A percentile compares a stretch with the other conserved stretches of the same genome.
These are phyloP conservation scores for Pao palembangensis DNA, from an alignment of 2,113 vertebrate species.

Conservation along the genomic window DNA sequence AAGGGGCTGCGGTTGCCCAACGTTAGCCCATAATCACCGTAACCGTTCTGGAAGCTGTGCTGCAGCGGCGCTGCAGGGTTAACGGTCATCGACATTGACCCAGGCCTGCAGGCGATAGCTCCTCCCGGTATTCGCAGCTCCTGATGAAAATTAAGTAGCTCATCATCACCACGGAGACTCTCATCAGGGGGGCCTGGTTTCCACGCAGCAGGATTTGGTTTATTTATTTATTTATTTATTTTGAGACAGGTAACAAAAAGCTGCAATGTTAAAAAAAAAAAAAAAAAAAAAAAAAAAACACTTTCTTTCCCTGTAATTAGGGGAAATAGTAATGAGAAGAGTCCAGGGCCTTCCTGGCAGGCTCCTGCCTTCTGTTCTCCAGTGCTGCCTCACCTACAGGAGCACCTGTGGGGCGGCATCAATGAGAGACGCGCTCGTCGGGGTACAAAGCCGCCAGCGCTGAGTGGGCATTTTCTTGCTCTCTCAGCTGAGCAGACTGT, in stretches of 20 bases:
- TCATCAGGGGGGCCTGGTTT: neutral
- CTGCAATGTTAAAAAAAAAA: neutral
- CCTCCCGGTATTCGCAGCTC: neutral
- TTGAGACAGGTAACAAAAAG: too few species aligned
- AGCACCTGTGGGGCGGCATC: conserved; percentile 28
- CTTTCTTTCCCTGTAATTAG: neutral
- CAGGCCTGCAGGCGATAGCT: neutral
- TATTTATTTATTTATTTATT: too few species aligned
- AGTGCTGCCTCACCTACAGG: neutral
- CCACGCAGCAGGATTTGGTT: neutral
- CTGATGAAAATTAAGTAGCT: conserved; percentile 12
- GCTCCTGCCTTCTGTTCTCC: neutral
- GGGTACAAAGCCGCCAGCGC: conserved; percentile 13
- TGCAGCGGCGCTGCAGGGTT: neutral
- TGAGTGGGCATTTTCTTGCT: conserved; percentile 11
- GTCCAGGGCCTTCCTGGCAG: neutral
- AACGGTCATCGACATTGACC: neutral
- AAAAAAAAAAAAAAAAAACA: neutral
- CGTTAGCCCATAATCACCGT: too few species aligned
- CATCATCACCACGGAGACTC: neutral
- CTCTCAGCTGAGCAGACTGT: conserved; percentile 27
- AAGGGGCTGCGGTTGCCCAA: too few species aligned
- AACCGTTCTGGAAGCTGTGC: too few species aligned
- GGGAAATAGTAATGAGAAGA: neutral
- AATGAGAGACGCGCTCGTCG: conserved; percentile 11